Conservation (phyloP, 1,140 invertebrate species). For the Sitophilus oryzae region DNA sequence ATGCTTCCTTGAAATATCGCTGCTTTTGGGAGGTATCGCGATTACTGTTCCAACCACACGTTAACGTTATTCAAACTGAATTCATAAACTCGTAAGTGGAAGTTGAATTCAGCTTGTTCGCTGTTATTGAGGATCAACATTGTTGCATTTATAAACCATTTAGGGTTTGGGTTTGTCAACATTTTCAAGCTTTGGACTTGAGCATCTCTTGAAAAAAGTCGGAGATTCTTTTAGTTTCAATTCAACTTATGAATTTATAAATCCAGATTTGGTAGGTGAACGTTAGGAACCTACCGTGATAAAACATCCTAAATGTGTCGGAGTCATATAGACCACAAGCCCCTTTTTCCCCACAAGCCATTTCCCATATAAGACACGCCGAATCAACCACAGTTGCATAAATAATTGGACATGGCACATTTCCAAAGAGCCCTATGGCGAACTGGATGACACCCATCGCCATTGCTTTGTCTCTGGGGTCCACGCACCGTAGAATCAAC, state of each 20-base stretch:
- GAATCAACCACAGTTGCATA: constrained; percentile 89
- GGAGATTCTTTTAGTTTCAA: background rate
- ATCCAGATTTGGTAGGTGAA: background rate
- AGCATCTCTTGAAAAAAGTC: no score
- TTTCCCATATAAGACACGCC: constrained; percentile 83
- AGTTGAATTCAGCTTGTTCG: no score
- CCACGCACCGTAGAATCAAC: constrained; percentile 82
- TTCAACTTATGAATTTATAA: background rate
- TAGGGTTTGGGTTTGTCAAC: no score
- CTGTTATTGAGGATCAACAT: no score
- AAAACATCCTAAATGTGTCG: constrained; percentile 75
- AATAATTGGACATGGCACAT: constrained; percentile 88
- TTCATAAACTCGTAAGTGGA: no score
- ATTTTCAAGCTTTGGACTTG: no score
- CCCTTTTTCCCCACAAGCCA: constrained; percentile 69
- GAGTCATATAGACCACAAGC: constrained; percentile 83
- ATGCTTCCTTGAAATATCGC: background rate
- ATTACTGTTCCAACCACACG: no score
- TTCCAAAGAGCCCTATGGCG: constrained; percentile 87
- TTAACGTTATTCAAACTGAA: no score
- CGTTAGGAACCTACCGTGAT: constrained; percentile 63
- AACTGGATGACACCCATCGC: constrained; percentile 89
- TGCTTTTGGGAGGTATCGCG: background rate
- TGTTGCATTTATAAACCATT: no score
- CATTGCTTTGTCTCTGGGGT: constrained; percentile 89